Evolutionary conservation across 2,888 invertebrate genomes (phyloP), one percentile per base, ranked within the genome.

Genomic region (Synergus gifuensis): DNA sequence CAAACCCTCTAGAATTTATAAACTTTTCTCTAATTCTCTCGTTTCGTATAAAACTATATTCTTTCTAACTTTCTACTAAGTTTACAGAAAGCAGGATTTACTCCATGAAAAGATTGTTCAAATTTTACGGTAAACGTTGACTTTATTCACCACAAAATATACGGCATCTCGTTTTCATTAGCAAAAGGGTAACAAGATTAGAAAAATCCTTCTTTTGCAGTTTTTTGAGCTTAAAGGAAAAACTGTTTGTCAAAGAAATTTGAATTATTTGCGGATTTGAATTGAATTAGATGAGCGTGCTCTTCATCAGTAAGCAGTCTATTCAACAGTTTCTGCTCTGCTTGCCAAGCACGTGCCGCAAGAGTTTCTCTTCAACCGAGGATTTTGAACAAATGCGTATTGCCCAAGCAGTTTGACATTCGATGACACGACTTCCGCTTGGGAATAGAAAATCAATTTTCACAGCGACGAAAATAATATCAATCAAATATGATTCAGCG

Each of bases 201-300:
- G 49, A n/a, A 14, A 28, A 18, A 36, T 42, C 9, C 18, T 42
- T 18, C 9, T 5, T 54, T 28, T 7, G 22, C 8, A 5, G 5
- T 44, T 22, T 7, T 49, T 69, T 49, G 16, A 22, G 46, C 69
- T 28, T 46, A 18, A 16, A 54, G 54, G 9, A 73, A 73, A 54
- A 73, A 49, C 9, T 49, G 28, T 83, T 82, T 81, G 64, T 77
- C n/a, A 79, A 80, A 79, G 78, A 81, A 84, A 78, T 78, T 77
- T 40, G 85, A 89, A 87, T 87, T 86, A 87, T 89, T 88, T 73
- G 14, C 36, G 86, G 79, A 85, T 82, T 82, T 83, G 84, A 89
- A 90, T 90, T 84, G 88, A 90, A 89, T 90, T 87, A 87, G 86
- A 80, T 83, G 86, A 77, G 80, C 88, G 88, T 89, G 89, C 87